Conservation (phyloP, 2,797 vertebrate genomes). For the Danio albolineatus region DNA sequence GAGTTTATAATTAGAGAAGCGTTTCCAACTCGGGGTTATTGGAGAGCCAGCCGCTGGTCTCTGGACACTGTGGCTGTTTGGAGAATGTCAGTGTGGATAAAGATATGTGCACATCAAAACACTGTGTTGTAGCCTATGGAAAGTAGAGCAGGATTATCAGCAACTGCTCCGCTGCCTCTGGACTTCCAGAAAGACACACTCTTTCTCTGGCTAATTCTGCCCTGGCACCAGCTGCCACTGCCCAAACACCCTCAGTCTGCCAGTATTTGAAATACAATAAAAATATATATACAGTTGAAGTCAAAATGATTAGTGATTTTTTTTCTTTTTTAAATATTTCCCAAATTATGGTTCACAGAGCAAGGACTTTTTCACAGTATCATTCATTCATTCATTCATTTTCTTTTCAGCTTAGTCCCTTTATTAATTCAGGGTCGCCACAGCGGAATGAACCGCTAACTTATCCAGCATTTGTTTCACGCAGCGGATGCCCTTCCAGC, state of each 20-base stretch:
- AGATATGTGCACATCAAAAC: constrained; percentile 52
- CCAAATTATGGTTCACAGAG: no score
- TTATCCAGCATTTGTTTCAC: no score
- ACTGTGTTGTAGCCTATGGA: constrained; percentile 53
- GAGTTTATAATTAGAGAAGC: constrained; percentile 47
- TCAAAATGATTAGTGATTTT: no score
- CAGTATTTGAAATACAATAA: not conserved
- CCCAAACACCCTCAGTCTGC: constrained; percentile 38
- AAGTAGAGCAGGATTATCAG: constrained; percentile 39
- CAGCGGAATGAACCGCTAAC: no score
- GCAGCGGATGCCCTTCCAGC: no score
- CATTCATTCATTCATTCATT: no score
- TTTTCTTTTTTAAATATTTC: no score
- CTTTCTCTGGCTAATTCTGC: constrained; percentile 50
- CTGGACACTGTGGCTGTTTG: constrained; percentile 44
- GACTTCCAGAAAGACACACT: constrained; percentile 38
- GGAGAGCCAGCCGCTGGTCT: constrained; percentile 47
- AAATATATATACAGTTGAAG: no score
- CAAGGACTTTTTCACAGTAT: no score
- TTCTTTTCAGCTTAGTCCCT: no score
- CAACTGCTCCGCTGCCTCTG: constrained; percentile 28
- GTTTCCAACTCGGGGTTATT: constrained; percentile 38
- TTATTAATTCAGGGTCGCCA: no score
- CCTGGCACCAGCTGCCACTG: constrained; percentile 57
- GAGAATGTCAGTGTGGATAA: constrained; percentile 53